These are phyloP conservation scores for Synanthedon myopaeformis DNA, from an alignment of 2,888 invertebrate genomes.

Conservation along the genomic window DNA sequence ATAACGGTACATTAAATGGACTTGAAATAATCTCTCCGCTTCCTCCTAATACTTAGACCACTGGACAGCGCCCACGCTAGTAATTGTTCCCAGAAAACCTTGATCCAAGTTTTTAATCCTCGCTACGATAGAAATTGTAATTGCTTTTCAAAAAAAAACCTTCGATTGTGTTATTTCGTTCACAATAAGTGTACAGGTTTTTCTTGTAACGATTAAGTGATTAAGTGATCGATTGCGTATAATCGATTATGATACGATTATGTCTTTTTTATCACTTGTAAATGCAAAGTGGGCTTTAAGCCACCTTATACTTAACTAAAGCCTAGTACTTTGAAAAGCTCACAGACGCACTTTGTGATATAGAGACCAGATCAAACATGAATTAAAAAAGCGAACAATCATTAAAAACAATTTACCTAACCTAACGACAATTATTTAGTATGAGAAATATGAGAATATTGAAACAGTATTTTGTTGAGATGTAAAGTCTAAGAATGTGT, in stretches of 20 bases:
- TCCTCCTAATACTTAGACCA: slow-evolving; percentile 16
- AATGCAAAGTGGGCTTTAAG: background rate
- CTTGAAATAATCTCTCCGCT: background rate
- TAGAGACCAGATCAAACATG: too few relatives aligned
- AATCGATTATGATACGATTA: slow-evolving; percentile 23
- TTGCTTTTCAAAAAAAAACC: slow-evolving; percentile 17
- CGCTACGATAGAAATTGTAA: slow-evolving; percentile 36
- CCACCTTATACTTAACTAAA: too few relatives aligned
- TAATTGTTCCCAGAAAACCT: slow-evolving; percentile 57
- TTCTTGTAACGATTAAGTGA: slow-evolving; percentile 10
- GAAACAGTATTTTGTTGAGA: too few relatives aligned
- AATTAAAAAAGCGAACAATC: too few relatives aligned
- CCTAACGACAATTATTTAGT: too few relatives aligned
- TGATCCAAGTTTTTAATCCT: slow-evolving; percentile 38
- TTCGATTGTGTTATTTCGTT: background rate
- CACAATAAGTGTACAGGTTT: background rate
- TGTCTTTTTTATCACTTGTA: slow-evolving; percentile 11
- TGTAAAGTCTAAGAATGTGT: too few relatives aligned
- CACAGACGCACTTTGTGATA: background rate
- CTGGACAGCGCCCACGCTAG: slow-evolving; percentile 34
- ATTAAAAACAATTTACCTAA: too few relatives aligned
- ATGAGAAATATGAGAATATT: too few relatives aligned
- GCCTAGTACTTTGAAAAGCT: background rate
- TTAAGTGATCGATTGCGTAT: slow-evolving; percentile 9
- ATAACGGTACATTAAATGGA: background rate